Evolutionary conservation across 1,140 invertebrate species (phyloP).

Genomic region (Leptopilina boulardi): DNA sequence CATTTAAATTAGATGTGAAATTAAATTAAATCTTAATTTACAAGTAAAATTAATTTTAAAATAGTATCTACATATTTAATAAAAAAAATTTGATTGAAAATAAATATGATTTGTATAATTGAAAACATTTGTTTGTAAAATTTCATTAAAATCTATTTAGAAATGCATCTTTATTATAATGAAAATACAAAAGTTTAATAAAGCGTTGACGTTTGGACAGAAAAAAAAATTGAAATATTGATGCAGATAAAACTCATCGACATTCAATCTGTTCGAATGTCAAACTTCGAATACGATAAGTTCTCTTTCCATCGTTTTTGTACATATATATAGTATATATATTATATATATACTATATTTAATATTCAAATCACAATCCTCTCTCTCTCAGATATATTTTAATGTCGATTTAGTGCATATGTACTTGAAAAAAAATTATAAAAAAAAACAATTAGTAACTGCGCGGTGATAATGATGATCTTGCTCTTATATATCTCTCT

Average conservation of each 20-base stretch:
- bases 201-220: slow-evolving; percentile 16
- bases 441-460: not conserved
- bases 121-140: too few relatives aligned
- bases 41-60: too few relatives aligned
- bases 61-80: too few relatives aligned
- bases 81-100: too few relatives aligned
- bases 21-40: too few relatives aligned
- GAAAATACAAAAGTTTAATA: not conserved
- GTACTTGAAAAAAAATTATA: not conserved
- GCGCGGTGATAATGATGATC: not conserved
- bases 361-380: not conserved
- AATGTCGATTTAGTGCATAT: not conserved
- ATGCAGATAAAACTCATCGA: not conserved
- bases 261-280: not conserved
- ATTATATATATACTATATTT: not conserved
- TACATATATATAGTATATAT: too few relatives aligned
- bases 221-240: slow-evolving; percentile 4
- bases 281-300: not conserved
- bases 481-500: not conserved
- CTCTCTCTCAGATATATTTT: too few relatives aligned
- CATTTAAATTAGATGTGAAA: too few relatives aligned
- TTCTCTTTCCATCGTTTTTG: not conserved
- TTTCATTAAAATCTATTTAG: too few relatives aligned
- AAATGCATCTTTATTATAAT: too few relatives aligned
- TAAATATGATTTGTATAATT: too few relatives aligned